Conservation (phyloP, 2,888 invertebrate species). For the Scrobipalpa costella region DNA sequence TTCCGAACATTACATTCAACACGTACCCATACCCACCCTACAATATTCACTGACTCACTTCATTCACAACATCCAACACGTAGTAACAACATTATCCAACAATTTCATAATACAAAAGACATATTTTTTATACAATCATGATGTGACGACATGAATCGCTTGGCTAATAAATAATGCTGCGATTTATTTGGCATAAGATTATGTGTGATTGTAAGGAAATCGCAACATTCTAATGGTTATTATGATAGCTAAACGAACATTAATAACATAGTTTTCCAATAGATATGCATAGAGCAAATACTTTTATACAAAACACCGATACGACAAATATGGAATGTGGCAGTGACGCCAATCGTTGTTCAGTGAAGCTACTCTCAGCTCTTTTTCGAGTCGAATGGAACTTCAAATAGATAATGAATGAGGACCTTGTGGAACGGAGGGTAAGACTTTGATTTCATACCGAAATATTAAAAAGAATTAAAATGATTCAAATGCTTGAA, state of each 20-base stretch:
- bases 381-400: slow-evolving; percentile 13
- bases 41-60: neutral
- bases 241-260: slow-evolving; percentile 9
- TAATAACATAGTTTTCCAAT: neutral
- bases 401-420: slow-evolving; percentile 13
- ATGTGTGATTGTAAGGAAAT: neutral
- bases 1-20: neutral
- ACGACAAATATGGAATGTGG: slow-evolving; percentile 49
- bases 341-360: slow-evolving; percentile 52
- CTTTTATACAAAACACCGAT: slow-evolving; percentile 16
- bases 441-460: neutral
- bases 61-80: slow-evolving; percentile 2
- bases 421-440: neutral
- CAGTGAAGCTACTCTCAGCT: slow-evolving; percentile 28
- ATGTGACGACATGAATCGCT: neutral
- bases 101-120: slow-evolving; percentile 1
- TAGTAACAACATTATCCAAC: slow-evolving; percentile 10
- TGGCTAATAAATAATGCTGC: neutral
- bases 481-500: neutral
- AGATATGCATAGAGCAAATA: slow-evolving; percentile 16
- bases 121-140: neutral
- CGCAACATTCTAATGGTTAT: neutral
- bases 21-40: neutral
- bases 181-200: neutral
- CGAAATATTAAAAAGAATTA: neutral